Base-by-base conservation (phyloP, 1,140 invertebrate species). In the Drosophila triauraria region DNA sequence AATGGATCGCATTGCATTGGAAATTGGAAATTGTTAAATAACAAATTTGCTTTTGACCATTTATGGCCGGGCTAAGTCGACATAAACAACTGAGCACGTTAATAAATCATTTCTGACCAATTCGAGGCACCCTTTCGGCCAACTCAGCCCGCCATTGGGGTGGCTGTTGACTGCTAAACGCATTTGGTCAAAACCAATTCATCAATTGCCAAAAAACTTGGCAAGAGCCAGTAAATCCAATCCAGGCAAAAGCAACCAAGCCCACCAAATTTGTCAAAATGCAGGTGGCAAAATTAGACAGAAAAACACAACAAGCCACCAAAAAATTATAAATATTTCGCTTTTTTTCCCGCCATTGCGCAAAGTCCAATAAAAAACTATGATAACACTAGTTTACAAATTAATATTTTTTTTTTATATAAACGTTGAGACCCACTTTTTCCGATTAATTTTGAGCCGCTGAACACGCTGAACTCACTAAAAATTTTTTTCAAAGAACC, bases 221-320 rank as follows among this genome's bases (percentile, higher is more conserved):
- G 75, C 76, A 61, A 74, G 20, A 80, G 65, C 71, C 57, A 47
- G 63, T 54, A 57, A 54, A 43, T 1, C 46, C 60, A 67, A 54
- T 27, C 40, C 48, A 47, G 65, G 54, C 70, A 56, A 72, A 38
- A 12, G 53, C 56, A 50, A 51, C 51, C 74, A 40, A 78, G 71
- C 63, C 84, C 77, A 80, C 86, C 81, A 88, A 90, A 85, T 79
- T 82, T 76, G 85, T 79, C 85, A 85, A 88, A 85, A 88, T 82
- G 85, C 85, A 88, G 85, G 85, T 88, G 85, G 85, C 86, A 90
- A 88, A 88, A 88, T 90, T 88, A 88, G 85, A 88, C 85, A 88
- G 72, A 88, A 70, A 88, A 51, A 83, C 74, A 88, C 54, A 80
- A 63, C 60, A 56, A 62, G 44, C 77, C 67, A 48, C 68, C 72